Evolutionary conservation across 2,113 vertebrate genomes (phyloP), one percentile per base, ranked within the genome.

Genomic region (human): DNA sequence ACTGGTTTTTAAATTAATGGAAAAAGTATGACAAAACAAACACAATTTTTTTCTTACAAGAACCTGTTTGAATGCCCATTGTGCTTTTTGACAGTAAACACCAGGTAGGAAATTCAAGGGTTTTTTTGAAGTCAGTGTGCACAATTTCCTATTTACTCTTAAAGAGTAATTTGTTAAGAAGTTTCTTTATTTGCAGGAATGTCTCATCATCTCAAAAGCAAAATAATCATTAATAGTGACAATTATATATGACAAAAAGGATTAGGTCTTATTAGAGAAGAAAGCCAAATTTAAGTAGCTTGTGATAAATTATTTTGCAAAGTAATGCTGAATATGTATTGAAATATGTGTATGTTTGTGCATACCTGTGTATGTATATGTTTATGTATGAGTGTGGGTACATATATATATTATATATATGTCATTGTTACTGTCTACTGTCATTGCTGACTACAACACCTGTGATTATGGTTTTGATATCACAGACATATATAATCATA

Each of bases 21-120:
- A 48, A 94, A 95, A 97, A 96, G 72, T 93, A 73, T 97, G 66
- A 96, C 93, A 98, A 97, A 96, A 90, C 78, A 96, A 97, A 96
- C 79, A 92, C 64, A 96, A 80, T 93, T 64, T 92, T 94, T 97
- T 97, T 68, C 84, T 93, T 88, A 82, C 72, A 73, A 93, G 50
- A 93, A 90, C 64, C 55, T 93, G 70, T 87, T 94, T 96, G 85
- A 93, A 96, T 97, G 57, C 13, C 75, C 48, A 92, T 90, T 97
- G 94, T 94, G 64, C 32, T 79, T 96, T 96, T 82, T 93, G 83
- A 96, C 72, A 94, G 75, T 88, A 90, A 97, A 96, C 40, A 92
- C 38, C 75, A 95, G 76, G 52, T 85, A 96, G 78, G 59, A 94
- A 92, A 97, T 90, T 85, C 84, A 95, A 90, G 78, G 12, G 13